Evolutionary conservation across 2,888 invertebrate genomes (phyloP).

Genomic region (Tipula unca): DNA sequence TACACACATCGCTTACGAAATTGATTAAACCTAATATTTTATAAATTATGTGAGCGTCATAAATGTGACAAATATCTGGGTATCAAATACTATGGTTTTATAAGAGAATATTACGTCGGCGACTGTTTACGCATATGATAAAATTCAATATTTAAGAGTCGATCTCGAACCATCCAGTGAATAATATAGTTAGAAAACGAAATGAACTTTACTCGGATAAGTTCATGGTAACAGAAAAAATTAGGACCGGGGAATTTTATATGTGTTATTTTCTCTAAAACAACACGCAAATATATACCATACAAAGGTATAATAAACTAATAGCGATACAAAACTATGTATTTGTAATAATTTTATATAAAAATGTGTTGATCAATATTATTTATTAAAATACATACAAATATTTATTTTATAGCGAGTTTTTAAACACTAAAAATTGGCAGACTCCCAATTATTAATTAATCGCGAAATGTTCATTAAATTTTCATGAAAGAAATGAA

Average conservation of each 20-base stretch:
- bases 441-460: background rate
- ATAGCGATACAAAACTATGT: background rate
- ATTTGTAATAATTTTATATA: too few species aligned
- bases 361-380: background rate
- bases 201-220: too few species aligned
- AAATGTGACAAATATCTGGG: background rate
- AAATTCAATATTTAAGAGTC: too few species aligned
- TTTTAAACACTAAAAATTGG: background rate
- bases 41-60: background rate
- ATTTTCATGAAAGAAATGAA: too few species aligned
- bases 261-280: background rate
- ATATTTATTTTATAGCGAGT: background rate
- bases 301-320: background rate
- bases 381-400: background rate
- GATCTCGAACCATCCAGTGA: too few species aligned
- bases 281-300: background rate
- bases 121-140: too few species aligned
- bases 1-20: background rate
- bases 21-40: background rate
- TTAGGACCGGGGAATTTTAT: background rate
- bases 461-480: background rate
- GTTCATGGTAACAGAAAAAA: background rate
- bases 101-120: too few species aligned
- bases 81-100: too few species aligned
- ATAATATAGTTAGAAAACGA: too few species aligned